Percentiles rank a stretch among this genome's conserved stretches.
These are phyloP conservation scores for Willowsia nigromaculata DNA, from an alignment of 2,888 invertebrate genomes.

Conservation along the genomic window DNA sequence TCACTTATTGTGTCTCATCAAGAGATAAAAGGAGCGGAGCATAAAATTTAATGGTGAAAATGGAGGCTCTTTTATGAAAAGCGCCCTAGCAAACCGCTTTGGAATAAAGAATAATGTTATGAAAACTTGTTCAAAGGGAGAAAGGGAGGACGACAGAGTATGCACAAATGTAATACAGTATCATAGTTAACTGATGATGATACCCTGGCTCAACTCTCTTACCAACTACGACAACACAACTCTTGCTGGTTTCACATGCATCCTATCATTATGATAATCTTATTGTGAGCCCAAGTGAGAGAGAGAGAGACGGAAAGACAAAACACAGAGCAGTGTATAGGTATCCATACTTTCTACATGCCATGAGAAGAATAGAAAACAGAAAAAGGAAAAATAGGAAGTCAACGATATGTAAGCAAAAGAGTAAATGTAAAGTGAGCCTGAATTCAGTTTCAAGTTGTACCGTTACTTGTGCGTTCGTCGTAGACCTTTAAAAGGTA, in stretches of 20 bases:
- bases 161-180: constrained; percentile 18
- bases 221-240: constrained; percentile 15
- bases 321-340: neutral
- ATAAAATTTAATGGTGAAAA: constrained; percentile 63
- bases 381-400: neutral
- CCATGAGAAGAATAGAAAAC: neutral
- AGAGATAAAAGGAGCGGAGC: constrained; percentile 57
- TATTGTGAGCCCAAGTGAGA: neutral
- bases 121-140: constrained; percentile 36
- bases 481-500: neutral
- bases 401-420: neutral
- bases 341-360: too few species aligned
- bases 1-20: constrained; percentile 59
- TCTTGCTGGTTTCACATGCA: neutral
- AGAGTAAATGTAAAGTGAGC: neutral
- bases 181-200: constrained; percentile 19
- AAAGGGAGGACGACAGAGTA: constrained; percentile 3
- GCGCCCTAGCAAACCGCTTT: constrained; percentile 8
- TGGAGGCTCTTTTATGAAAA: constrained; percentile 23
- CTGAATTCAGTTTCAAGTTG: neutral
- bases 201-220: neutral
- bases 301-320: constrained; percentile 2
- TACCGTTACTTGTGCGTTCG: neutral
- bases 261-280: constrained; percentile 55
- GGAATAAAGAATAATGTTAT: constrained; percentile 40